These are phyloP conservation scores for Dolichopus griseipennis DNA, from an alignment of 2,888 invertebrate species.

Conservation along the genomic window DNA sequence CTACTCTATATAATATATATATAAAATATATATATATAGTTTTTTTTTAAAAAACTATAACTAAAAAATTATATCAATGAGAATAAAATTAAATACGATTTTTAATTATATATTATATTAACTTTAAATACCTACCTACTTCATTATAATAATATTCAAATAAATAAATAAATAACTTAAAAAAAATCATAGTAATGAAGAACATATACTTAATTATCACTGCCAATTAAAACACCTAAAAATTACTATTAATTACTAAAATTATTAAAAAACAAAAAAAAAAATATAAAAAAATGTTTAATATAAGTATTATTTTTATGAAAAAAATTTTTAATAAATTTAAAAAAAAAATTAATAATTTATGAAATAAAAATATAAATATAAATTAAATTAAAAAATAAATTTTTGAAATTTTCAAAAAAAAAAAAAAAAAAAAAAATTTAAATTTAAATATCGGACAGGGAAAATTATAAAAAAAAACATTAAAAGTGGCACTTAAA, in stretches of 20 bases:
- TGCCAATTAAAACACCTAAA: background rate
- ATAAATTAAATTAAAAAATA: conserved; percentile 19
- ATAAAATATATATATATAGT: too few species aligned
- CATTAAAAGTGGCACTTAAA: conserved; percentile 35
- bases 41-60: too few species aligned
- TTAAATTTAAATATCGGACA: background rate
- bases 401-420: conserved; percentile 18
- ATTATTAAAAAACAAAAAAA: background rate
- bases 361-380: background rate
- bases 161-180: conserved; percentile 12
- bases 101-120: too few species aligned
- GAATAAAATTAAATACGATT: too few species aligned
- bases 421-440: conserved; percentile 14
- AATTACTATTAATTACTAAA: background rate
- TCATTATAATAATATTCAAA: too few species aligned
- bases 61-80: too few species aligned
- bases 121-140: too few species aligned
- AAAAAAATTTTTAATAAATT: conserved; percentile 10
- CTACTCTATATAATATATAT: too few species aligned
- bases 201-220: background rate
- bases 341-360: conserved; percentile 1
- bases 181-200: background rate
- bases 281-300: background rate
- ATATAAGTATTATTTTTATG: background rate
- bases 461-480: conserved; percentile 2